These are phyloP conservation scores for Teinopalpus imperialis DNA, from an alignment of 2,888 invertebrate species.

Conservation along the genomic window DNA sequence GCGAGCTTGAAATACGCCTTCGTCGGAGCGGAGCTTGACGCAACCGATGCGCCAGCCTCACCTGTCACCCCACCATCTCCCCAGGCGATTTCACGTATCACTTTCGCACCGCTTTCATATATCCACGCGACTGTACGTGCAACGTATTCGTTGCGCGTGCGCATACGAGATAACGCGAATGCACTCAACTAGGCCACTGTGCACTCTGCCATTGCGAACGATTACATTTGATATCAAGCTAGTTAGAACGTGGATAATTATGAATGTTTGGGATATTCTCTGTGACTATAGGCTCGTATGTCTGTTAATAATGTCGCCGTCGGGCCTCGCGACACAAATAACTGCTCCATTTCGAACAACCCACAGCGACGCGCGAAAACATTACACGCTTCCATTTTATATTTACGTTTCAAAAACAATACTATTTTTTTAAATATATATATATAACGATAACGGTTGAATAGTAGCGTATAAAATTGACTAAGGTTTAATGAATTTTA, in stretches of 20 bases:
- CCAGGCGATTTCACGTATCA: constrained; percentile 66
- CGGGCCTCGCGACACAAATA: constrained; percentile 80
- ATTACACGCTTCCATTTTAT: constrained; percentile 61
- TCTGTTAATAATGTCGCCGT: constrained; percentile 72
- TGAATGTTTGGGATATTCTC: constrained; percentile 6
- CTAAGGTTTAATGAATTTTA: too few relatives aligned
- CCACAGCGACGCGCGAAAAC: constrained; percentile 71
- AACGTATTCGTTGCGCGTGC: constrained; percentile 28
- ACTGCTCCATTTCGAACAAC: constrained; percentile 76
- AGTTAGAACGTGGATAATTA: background rate
- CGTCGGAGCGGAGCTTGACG: constrained; percentile 60
- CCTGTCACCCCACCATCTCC: constrained; percentile 59
- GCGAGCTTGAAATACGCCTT: constrained; percentile 76
- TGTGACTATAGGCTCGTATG: constrained; percentile 54
- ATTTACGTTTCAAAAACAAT: constrained; percentile 45
- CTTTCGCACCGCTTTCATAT: constrained; percentile 75
- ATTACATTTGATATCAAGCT: constrained; percentile 26
- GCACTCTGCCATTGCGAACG: constrained; percentile 30
- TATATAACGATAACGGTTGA: too few relatives aligned
- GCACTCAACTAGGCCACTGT: constrained; percentile 23
- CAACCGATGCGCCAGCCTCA: constrained; percentile 49
- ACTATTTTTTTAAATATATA: too few relatives aligned
- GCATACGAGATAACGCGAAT: constrained; percentile 25
- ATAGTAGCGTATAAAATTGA: too few relatives aligned
- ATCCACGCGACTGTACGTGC: constrained; percentile 44